Evolutionary conservation across 2,113 vertebrate genomes (phyloP), one percentile per base, ranked within the genome.

Genomic region (Pygoscelis adeliae): DNA sequence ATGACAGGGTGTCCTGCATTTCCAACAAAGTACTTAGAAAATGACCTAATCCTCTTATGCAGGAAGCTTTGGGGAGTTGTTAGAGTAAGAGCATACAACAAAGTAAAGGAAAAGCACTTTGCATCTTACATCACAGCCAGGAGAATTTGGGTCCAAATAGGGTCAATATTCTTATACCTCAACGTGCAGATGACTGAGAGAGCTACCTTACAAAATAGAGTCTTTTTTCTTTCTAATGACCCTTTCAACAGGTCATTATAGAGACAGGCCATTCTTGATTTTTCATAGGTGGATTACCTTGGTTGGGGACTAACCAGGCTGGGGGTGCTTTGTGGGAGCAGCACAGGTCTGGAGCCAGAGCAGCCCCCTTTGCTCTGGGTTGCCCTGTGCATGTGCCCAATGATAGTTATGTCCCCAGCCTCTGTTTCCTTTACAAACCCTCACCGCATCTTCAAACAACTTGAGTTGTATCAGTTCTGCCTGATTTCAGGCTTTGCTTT

Each of bases 371-470:
- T 14, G 2, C 15, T 62, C 46, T 47, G 26, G 17, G 11, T 10
- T 44, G 23, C n/a, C 36, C 10, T 27, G 8, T 55, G 19, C 5
- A 0, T 72, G n/a, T 70, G 44, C 27, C 59, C 38, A 30, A 1
- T 0, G 10, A 50, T 15, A 46, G 11, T 42, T 61, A 47, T 13
- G 11, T 32, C 26, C 30, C 36, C 0, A 0, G 14, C 4, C 34
- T 77, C 63, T 32, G 8, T 36, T 92, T 88, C 34, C 18, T 36
- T 85, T 89, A 62, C 15, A 76, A 42, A 76, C 30, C 34, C 7
- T 52, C 36, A 52, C 1, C 0, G 0, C 7, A 8, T 34, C 32
- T 81, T 87, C 53, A 69, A 36, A 77, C 9, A 42, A n/a, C 9
- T 34, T 29, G 5, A 74, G 10, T 65, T 74, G 3, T 14, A 65